Evolutionary conservation across 2,888 invertebrate genomes (phyloP), one percentile per base, ranked within the genome.

Genomic region (Synergus gifuensis): DNA sequence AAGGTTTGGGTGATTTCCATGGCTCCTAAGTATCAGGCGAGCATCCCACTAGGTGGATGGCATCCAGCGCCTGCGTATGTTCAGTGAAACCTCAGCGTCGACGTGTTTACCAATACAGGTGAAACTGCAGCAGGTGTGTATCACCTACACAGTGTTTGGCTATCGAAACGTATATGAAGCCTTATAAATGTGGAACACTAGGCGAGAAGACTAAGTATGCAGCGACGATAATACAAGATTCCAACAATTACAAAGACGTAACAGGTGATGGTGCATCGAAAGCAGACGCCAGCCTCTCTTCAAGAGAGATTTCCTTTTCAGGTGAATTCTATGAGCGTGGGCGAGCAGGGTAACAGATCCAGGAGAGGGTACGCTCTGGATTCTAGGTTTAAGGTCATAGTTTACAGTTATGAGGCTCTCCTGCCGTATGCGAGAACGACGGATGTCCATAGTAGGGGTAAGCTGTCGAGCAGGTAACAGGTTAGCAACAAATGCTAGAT

Each of bases 291-390:
- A 66, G 73, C 58, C 73, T 81, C 78, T 82, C 85, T 78, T 81
- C 84, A 84, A 86, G 85, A 83, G 86, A 86, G 87, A 90, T 90
- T 90, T 90, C 89, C 89, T 90, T 90, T 90, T 90, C 90, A 90
- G 89, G 89, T 90, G 89, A 90, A 90, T 89, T 89, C 85, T 85
- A 78, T 86, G 86, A 90, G 88, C 88, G 90, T 88, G 85, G 88
- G 88, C 85, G 87, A 90, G 86, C 90, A 90, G 89, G 89, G 81
- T 85, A 88, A 79, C 90, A 90, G 85, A 77, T 76, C 63, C 63
- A 73, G 60, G 77, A 85, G 86, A 84, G 85, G 83, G 87, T 86
- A 78, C 8, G 78, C 83, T 83, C 85, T 83, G 83, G 42, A 18
- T 64, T 58, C 67, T 76, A 78, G 67, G 85, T 87, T 22, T 78